Evolutionary conservation across 2,888 invertebrate genomes (phyloP).

Genomic region (Dryadula phaetusa): DNA sequence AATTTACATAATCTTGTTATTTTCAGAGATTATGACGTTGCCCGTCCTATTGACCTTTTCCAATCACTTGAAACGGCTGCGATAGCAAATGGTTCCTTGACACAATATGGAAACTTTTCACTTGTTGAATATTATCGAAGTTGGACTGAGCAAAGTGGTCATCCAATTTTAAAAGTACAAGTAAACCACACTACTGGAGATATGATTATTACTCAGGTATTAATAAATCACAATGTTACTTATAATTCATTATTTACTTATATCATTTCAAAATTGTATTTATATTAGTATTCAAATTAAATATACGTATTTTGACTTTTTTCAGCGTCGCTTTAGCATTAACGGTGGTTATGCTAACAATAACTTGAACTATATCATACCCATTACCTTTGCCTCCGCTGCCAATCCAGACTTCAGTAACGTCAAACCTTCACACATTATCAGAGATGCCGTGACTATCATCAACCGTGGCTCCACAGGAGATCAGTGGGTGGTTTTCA

Average conservation of each 20-base stretch:
- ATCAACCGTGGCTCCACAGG: constrained; percentile 63
- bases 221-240: neutral
- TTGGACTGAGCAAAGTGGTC: constrained; percentile 85
- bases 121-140: constrained; percentile 70
- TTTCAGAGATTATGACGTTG: constrained; percentile 67
- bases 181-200: constrained; percentile 72
- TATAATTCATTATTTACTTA: no score
- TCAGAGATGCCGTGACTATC: constrained; percentile 56
- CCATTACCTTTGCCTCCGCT: constrained; percentile 70
- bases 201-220: constrained; percentile 76
- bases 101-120: constrained; percentile 68
- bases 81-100: constrained; percentile 55
- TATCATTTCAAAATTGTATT: no score
- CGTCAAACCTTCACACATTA: constrained; percentile 74
- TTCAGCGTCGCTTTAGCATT: constrained; percentile 80
- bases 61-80: constrained; percentile 68
- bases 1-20: no score
- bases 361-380: constrained; percentile 69
- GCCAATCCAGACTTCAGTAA: constrained; percentile 70
- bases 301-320: constrained; percentile 14
- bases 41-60: constrained; percentile 80
- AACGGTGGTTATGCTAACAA: constrained; percentile 63
- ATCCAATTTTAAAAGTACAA: constrained; percentile 83
- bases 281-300: neutral
- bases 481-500: constrained; percentile 85